phyloP scores from a whole-genome alignment of 2,113 vertebrate genomes.

The Engraulis encrasicolus region DNA sequence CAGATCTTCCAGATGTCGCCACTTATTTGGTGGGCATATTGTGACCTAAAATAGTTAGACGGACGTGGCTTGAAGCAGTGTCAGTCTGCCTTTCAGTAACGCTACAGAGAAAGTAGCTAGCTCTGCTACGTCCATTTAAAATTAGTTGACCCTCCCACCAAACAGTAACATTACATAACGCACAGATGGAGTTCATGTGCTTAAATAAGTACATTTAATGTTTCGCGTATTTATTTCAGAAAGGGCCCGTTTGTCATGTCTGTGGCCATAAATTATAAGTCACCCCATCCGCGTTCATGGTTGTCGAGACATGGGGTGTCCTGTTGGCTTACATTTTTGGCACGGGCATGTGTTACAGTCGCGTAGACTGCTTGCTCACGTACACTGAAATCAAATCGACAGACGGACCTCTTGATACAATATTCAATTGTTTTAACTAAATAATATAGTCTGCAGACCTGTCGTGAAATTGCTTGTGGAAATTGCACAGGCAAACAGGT shows the following conservation, averaged over 20 bases:
- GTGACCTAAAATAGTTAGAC: constrained; percentile 14
- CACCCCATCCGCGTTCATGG: too few relatives aligned
- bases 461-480: background rate
- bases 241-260: background rate
- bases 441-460: background rate
- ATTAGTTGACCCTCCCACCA: constrained; percentile 28
- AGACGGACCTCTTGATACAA: background rate
- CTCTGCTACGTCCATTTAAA: constrained; percentile 19
- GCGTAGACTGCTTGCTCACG: background rate
- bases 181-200: background rate
- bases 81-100: background rate
- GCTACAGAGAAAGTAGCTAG: background rate
- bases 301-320: background rate
- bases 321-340: background rate
- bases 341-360: background rate
- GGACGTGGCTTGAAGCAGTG: background rate
- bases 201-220: background rate
- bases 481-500: background rate
- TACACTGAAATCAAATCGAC: background rate
- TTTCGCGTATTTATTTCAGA: background rate
- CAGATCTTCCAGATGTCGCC: constrained; percentile 9
- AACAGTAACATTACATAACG: constrained; percentile 2
- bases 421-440: background rate
- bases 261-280: background rate
- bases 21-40: constrained; percentile 10